A percentile compares a stretch with the other conserved stretches of the same genome.
Evolutionary conservation across 1,140 invertebrate genomes (phyloP).

Genomic region (Pectinophora gossypiella): DNA sequence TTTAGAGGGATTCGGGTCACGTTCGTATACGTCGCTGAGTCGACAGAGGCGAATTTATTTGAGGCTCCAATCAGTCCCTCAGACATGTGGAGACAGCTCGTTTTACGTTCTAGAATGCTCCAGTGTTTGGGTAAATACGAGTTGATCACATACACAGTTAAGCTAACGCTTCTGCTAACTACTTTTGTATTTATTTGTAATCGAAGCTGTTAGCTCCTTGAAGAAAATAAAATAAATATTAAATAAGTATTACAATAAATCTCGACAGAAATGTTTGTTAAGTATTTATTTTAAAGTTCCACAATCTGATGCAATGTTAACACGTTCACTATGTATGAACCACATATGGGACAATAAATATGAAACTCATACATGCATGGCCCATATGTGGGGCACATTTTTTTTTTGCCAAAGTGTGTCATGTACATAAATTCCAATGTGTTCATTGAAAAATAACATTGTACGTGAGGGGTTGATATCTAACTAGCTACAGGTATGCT

Average conservation of each 20-base stretch:
- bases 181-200: background rate
- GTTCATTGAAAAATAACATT: too few species aligned
- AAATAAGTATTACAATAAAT: background rate
- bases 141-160: background rate
- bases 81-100: background rate
- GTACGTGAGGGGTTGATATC: too few species aligned
- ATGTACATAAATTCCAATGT: background rate
- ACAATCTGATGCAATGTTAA: too few species aligned
- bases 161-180: background rate
- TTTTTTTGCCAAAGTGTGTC: background rate
- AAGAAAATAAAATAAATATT: background rate
- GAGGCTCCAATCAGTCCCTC: background rate
- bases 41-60: background rate
- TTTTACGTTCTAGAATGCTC: background rate
- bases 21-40: background rate
- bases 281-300: too few species aligned
- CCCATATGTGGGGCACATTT: background rate
- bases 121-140: background rate
- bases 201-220: too few species aligned
- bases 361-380: too few species aligned
- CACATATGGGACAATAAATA: too few species aligned
- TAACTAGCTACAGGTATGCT: background rate
- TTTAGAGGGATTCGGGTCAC: background rate
- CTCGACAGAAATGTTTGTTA: too few species aligned
- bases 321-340: too few species aligned